Base-by-base conservation (phyloP, 2,113 vertebrate species). In the Crotalus tigris region DNA sequence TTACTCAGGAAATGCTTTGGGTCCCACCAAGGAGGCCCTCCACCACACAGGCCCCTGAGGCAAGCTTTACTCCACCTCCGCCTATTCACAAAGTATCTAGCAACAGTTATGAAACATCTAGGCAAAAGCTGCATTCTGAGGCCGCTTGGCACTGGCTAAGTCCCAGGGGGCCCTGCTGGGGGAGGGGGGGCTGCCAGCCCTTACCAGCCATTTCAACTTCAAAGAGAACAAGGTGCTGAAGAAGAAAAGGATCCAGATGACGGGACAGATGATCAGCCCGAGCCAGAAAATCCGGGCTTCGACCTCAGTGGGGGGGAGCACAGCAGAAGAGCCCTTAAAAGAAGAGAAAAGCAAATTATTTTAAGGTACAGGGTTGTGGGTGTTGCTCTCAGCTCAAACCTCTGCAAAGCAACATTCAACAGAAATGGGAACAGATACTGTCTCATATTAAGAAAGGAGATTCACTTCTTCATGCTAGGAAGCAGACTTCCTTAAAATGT, bases 241-340 rank as follows among this genome's bases (percentile, higher is more conserved):
- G 92, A 98, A 97, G 95, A 98, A 98, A 4, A 98, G 88, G 0
- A 96, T 97, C 98, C 98, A 98, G 49, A 98, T 98, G 75, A 97
- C 81, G 0, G 97, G 98, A 92, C 97, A 99, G 95, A 97, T 97
- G 58, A 98, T 97, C 91, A 98, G 98, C 46, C 98, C 98, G 0
- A 99, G 97, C 98, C 98, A 99, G 93, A 99, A 99, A 94, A 99
- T 98, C 26, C 97, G 97, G 0, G 98, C 98, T 96, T 99, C 98
- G 0, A 97, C 98, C 94, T 98, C 98, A 0, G 98, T 98, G 87
- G 98, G 97, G 1, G 95, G 94, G 61, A 91, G 64, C 23, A 15
- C 89, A 4, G 91, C 55, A 2, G 96, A 92, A 92, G 97, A 96
- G 21, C 95, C 94, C 98, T 98, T 91, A 1, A 29, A 1, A 24